Conservation (phyloP, 2,888 invertebrate genomes). For the Phengaris alcon region DNA sequence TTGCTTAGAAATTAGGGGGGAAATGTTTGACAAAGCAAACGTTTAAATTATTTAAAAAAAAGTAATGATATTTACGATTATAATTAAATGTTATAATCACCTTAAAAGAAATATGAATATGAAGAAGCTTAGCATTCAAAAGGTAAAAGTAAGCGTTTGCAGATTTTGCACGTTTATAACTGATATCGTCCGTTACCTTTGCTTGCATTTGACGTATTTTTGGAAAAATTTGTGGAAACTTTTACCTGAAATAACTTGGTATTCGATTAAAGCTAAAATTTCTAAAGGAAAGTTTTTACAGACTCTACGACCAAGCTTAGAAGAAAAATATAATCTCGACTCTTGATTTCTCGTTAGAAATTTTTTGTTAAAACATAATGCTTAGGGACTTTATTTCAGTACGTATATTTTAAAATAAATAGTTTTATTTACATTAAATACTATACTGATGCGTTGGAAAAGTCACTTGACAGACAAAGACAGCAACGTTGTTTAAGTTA, state of each 20-base stretch:
- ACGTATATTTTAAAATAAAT: neutral
- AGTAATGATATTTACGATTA: too few species aligned
- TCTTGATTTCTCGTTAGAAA: neutral
- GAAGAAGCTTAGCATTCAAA: neutral
- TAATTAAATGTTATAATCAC: neutral
- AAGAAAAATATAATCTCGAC: constrained; percentile 14
- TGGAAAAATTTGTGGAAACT: too few species aligned
- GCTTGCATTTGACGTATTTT: constrained; percentile 13
- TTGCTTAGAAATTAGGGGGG: neutral
- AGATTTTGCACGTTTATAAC: constrained; percentile 3
- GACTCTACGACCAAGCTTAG: neutral
- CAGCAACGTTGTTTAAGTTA: too few species aligned
- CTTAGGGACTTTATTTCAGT: neutral
- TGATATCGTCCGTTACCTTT: constrained; percentile 1
- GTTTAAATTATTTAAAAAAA: too few species aligned
- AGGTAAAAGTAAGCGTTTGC: neutral
- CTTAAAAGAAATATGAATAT: neutral
- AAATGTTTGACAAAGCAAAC: too few species aligned
- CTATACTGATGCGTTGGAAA: too few species aligned
- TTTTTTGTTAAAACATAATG: neutral
- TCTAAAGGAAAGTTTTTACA: neutral
- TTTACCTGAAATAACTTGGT: constrained; percentile 18
- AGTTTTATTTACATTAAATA: neutral
- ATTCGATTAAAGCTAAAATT: constrained; percentile 10
- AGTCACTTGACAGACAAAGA: too few species aligned